Percentiles rank a stretch among this genome's conserved stretches.
Conservation (phyloP, 2,888 invertebrate genomes). For the Ceraclea dissimilis region DNA sequence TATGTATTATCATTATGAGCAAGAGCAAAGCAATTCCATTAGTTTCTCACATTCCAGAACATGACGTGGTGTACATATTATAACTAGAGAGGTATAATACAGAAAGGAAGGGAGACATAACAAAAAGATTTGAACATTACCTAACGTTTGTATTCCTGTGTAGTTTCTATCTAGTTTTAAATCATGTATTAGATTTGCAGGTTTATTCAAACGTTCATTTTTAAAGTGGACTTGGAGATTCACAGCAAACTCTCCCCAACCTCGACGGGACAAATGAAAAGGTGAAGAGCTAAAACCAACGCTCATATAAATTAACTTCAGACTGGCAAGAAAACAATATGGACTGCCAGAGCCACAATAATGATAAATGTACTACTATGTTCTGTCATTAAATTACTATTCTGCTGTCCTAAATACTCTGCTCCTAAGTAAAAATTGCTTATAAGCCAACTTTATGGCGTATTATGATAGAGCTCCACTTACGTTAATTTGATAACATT, state of each 20-base stretch:
- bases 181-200: slow-evolving; percentile 71
- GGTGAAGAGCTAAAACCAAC: slow-evolving; percentile 57
- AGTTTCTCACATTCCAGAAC: too few species aligned
- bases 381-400: too few species aligned
- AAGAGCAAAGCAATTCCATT: too few species aligned
- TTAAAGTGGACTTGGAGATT: slow-evolving; percentile 72
- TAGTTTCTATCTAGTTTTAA: slow-evolving; percentile 74
- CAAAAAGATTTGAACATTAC: slow-evolving; percentile 32
- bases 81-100: too few species aligned
- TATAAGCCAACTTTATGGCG: too few species aligned
- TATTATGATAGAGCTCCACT: slow-evolving; percentile 30
- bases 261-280: slow-evolving; percentile 75
- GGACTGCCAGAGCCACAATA: too few species aligned
- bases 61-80: too few species aligned
- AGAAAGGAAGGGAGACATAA: too few species aligned
- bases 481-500: slow-evolving; percentile 73
- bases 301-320: slow-evolving; percentile 9
- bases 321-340: background rate
- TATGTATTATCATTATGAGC: too few species aligned
- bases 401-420: too few species aligned
- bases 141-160: slow-evolving; percentile 77
- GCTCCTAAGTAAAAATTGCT: too few species aligned
- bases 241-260: slow-evolving; percentile 91
- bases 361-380: too few species aligned
- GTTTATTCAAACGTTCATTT: slow-evolving; percentile 62